Base-by-base conservation (phyloP, 2,888 invertebrate genomes). In the Drosophila niveifrons region DNA sequence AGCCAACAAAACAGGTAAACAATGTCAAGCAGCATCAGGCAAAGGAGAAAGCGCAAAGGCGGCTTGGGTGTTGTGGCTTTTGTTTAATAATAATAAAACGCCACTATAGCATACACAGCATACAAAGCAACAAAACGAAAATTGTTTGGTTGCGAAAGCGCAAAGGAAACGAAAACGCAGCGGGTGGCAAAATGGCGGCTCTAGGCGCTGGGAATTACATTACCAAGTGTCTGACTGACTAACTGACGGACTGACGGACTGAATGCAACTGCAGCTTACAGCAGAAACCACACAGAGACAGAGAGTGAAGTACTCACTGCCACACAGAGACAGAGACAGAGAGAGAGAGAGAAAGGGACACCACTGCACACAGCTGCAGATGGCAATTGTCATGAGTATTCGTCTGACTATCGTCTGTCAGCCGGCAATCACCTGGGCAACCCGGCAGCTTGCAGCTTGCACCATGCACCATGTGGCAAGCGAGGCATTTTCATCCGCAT, bases 81-180 rank as follows among this genome's bases (percentile, higher is more conserved):
- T 77, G 83, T 79, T 81, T 75, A 81, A 81, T 79, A 81, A 81
- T 75, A 82, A 83, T 77, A 83, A 81, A 75, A 79, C 23, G 75
- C 52, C 70, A 68, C 53, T 57, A 50, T 50, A 56, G 4, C n/a
- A 36, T 10, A 31, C 4, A n/a, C 3, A 36, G 6, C 48, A 69
- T 23, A 63, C 69, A 68, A 68, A 69, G 51, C 56, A 69, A 23
- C 23, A 23, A 23, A 70, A 69, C 43, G 51, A 75, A 55, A 50
- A 66, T 66, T 73, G 61, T 66, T 53, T n/a, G 36, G 46, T 18
- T 15, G 28, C 17, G 23, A 11, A 31, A 29, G 13, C 29, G 44
- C 23, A 13, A 31, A 36, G 36, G 36, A 11, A 36, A 11, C 36
- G 36, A n/a, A 11, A 36, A 11, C 36, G 36, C 36, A 36, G 34